Conservation (phyloP, 2,113 vertebrate genomes). For the Chauna torquata region DNA sequence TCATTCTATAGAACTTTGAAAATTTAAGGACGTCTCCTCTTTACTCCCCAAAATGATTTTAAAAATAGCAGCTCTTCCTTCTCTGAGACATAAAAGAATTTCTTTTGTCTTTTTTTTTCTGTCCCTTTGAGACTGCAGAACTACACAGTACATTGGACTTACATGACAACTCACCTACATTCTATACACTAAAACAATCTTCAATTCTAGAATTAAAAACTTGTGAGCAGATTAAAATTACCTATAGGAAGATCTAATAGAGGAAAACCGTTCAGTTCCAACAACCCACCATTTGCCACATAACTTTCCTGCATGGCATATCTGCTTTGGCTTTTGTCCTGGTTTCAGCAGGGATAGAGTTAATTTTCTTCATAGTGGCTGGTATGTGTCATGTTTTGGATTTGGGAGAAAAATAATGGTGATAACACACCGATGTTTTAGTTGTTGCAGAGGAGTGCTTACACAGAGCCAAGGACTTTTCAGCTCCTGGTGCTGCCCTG, state of each 20-base stretch:
- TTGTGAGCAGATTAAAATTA: neutral
- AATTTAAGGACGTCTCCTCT: neutral
- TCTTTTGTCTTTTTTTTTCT: no score
- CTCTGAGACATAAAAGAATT: neutral
- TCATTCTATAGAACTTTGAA: neutral
- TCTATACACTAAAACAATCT: neutral
- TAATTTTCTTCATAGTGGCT: no score
- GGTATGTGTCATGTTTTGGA: no score
- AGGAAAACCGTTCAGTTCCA: neutral
- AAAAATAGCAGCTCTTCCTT: neutral
- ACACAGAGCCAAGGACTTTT: no score
- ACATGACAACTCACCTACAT: neutral
- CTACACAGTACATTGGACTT: neutral
- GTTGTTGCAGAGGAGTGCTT: no score
- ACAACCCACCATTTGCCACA: neutral
- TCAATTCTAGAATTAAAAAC: neutral
- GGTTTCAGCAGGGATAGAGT: no score
- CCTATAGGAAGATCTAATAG: neutral
- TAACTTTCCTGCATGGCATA: neutral
- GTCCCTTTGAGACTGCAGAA: neutral
- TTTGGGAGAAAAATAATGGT: no score
- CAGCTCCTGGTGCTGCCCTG: no score
- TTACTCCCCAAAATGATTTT: neutral
- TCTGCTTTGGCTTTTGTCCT: neutral
- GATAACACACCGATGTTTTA: no score